phyloP scores from a whole-genome alignment of 2,888 invertebrate species.

The Drosophila prolongata region DNA sequence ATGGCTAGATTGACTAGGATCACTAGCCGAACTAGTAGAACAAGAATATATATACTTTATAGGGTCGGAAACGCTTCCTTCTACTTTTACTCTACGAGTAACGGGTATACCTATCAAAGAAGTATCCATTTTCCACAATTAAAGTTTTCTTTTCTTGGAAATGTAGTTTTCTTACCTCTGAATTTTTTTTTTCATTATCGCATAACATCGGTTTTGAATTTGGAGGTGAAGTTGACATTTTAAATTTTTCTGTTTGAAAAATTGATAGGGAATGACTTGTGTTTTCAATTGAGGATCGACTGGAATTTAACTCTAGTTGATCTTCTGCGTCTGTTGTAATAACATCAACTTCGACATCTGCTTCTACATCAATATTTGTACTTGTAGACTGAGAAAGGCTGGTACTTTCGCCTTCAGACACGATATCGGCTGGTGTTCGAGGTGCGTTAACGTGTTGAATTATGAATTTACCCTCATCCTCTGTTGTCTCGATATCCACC shows the following conservation, averaged over 20 bases:
- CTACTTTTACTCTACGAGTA: too few species aligned
- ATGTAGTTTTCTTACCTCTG: conserved; percentile 37
- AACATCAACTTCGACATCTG: conserved; percentile 64
- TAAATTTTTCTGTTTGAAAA: conserved; percentile 13
- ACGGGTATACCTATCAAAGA: too few species aligned
- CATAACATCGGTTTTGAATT: conserved; percentile 20
- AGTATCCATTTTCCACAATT: background rate
- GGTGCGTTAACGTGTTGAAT: conserved; percentile 8
- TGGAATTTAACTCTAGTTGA: conserved; percentile 50
- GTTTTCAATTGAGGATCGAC: conserved; percentile 46
- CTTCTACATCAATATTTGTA: conserved; percentile 52
- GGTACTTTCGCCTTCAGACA: conserved; percentile 30
- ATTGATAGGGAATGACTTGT: conserved; percentile 17
- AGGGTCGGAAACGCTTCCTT: too few species aligned
- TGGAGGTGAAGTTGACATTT: conserved; percentile 4
- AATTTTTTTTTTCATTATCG: conserved; percentile 24
- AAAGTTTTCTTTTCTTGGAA: background rate
- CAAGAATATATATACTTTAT: too few species aligned
- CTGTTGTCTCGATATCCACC: conserved; percentile 94
- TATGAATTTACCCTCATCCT: conserved; percentile 83
- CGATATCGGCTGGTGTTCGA: conserved; percentile 12
- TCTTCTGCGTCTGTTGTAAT: conserved; percentile 64
- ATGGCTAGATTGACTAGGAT: too few species aligned
- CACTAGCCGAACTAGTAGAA: too few species aligned
- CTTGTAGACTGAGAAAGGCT: conserved; percentile 48